Conservation (phyloP, 2,888 invertebrate species). For the Bugula neritina region DNA sequence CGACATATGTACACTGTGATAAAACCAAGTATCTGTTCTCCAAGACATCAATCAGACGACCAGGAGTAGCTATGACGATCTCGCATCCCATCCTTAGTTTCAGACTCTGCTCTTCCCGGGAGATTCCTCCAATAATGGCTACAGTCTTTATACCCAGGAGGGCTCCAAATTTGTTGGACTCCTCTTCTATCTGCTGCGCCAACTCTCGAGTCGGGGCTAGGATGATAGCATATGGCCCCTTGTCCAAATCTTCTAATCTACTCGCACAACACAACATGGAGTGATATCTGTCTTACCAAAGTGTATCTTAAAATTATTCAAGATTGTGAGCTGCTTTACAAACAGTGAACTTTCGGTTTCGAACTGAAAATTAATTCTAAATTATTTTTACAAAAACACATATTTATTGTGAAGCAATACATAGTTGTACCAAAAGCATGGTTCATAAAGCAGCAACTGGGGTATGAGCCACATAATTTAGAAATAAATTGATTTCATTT, state of each 20-base stretch:
- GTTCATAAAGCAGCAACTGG: too few species aligned
- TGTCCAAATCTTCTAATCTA: slow-evolving; percentile 55
- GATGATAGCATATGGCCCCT: slow-evolving; percentile 96
- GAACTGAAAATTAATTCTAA: too few species aligned
- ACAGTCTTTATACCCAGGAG: slow-evolving; percentile 48
- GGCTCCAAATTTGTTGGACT: slow-evolving; percentile 92
- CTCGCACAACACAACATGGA: slow-evolving; percentile 12
- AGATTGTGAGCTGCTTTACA: too few species aligned
- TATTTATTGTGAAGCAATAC: too few species aligned
- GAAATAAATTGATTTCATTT: too few species aligned
- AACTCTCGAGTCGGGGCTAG: slow-evolving; percentile 98
- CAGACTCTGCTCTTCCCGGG: slow-evolving; percentile 97
- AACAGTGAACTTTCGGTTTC: too few species aligned
- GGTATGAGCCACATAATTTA: too few species aligned
- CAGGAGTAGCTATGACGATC: slow-evolving; percentile 98
- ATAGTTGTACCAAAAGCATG: too few species aligned
- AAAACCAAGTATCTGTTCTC: slow-evolving; percentile 95
- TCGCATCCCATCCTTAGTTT: slow-evolving; percentile 92
- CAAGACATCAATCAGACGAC: slow-evolving; percentile 94
- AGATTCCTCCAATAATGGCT: slow-evolving; percentile 60
- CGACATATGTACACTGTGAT: slow-evolving; percentile 96
- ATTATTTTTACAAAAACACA: too few species aligned
- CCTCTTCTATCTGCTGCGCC: slow-evolving; percentile 98
- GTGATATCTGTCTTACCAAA: neutral
- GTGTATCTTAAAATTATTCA: too few species aligned